These are phyloP conservation scores for Rhynchonema sp. DNA, from an alignment of 2,888 invertebrate genomes.

Conservation along the genomic window DNA sequence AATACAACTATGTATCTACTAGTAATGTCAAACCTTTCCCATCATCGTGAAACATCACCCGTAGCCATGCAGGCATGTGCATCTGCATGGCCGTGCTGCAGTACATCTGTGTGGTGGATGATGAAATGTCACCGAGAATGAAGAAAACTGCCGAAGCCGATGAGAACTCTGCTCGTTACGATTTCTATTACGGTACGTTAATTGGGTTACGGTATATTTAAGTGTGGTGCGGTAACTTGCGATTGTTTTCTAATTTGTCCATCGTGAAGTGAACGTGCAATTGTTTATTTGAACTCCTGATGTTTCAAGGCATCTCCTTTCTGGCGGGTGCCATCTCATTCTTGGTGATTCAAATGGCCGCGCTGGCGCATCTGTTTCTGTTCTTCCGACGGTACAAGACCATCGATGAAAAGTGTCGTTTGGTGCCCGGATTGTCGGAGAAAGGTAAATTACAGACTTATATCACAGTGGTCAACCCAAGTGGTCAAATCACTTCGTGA, in stretches of 20 bases:
- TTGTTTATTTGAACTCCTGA: too few relatives aligned
- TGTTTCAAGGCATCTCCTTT: conserved; percentile 2
- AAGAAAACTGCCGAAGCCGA: neutral
- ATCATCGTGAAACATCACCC: neutral
- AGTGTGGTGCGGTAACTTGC: too few relatives aligned
- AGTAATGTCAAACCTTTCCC: neutral
- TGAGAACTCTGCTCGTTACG: neutral
- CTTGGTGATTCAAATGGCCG: conserved; percentile 5
- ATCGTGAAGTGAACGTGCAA: too few relatives aligned
- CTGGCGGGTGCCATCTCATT: conserved; percentile 1
- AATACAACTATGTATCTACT: too few relatives aligned
- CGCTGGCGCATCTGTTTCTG: conserved; percentile 2
- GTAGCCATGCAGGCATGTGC: conserved; percentile 13
- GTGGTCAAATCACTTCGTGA: too few relatives aligned
- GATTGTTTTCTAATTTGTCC: too few relatives aligned
- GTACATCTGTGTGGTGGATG: conserved; percentile 26
- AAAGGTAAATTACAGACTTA: neutral
- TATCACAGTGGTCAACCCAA: neutral
- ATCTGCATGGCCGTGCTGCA: conserved; percentile 20
- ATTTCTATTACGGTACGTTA: neutral
- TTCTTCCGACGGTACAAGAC: conserved; percentile 5
- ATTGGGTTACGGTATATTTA: neutral
- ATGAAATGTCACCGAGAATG: conserved; percentile 16
- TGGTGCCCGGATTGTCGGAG: conserved; percentile 3
- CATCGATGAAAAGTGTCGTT: neutral